Percentiles rank a stretch among this genome's conserved stretches.
phyloP scores from a whole-genome alignment of 2,113 vertebrate species.

The Microcebus tavaratra region DNA sequence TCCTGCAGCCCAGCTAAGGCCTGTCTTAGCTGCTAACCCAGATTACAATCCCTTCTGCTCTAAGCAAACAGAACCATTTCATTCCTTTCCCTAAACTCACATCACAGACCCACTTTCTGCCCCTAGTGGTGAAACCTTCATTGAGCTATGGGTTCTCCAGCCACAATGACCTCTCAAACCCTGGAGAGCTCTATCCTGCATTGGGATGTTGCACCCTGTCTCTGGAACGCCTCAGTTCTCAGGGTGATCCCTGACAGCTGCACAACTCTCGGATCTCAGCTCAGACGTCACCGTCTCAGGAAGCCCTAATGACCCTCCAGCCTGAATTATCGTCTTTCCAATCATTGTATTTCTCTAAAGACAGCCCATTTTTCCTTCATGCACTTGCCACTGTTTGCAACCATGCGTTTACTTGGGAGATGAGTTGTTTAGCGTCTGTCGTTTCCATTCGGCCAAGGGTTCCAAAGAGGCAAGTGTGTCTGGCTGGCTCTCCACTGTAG shows the following conservation, averaged over 20 bases:
- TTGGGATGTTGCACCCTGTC: too few species aligned
- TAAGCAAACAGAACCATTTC: background rate
- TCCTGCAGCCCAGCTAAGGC: background rate
- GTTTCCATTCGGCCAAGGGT: background rate
- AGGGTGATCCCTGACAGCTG: too few species aligned
- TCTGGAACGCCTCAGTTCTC: background rate
- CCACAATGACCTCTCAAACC: background rate
- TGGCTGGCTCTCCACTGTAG: background rate
- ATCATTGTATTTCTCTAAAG: background rate
- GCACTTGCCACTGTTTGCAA: too few species aligned
- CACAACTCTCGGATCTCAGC: background rate
- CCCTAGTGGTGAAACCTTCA: background rate
- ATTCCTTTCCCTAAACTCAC: background rate
- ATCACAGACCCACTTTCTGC: background rate
- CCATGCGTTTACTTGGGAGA: background rate
- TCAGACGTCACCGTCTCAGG: background rate
- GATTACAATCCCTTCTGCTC: background rate
- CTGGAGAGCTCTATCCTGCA: background rate
- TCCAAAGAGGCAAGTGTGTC: background rate
- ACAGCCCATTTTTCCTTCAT: background rate
- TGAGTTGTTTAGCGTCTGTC: background rate
- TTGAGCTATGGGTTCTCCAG: background rate
- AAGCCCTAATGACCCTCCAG: background rate
- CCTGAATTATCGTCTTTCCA: too few species aligned
- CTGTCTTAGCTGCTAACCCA: background rate